phyloP scores from a whole-genome alignment of 2,113 vertebrate genomes.

The Larimichthys polyactis region DNA sequence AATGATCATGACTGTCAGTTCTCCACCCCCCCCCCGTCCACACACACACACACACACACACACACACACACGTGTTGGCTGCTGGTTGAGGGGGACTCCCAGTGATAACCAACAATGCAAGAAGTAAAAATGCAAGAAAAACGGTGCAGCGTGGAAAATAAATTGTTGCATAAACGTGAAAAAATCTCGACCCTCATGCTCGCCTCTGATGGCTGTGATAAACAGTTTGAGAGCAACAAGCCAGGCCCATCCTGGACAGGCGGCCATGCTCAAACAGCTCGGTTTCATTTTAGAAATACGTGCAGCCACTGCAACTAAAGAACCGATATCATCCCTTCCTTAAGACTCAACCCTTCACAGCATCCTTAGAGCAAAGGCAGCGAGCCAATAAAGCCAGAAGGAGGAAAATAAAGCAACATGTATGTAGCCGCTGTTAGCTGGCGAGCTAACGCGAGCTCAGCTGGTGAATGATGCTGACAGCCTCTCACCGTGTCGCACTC shows the following conservation, averaged over 20 bases:
- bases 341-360: neutral
- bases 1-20: slow-evolving; percentile 34
- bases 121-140: neutral
- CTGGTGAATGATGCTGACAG: slow-evolving; percentile 48
- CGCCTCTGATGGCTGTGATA: neutral
- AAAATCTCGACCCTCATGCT: fast-evolving
- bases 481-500: too few species aligned
- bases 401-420: slow-evolving; percentile 54
- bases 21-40: neutral
- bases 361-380: neutral
- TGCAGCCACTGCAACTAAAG: neutral
- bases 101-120: neutral
- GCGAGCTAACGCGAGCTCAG: slow-evolving; percentile 62
- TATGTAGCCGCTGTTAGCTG: slow-evolving; percentile 67
- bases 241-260: slow-evolving; percentile 65
- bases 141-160: too few species aligned
- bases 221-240: slow-evolving; percentile 69
- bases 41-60: too few species aligned
- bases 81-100: slow-evolving; percentile 7
- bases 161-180: neutral
- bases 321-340: too few species aligned
- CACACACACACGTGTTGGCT: slow-evolving; percentile 51
- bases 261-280: slow-evolving; percentile 53
- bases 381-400: neutral
- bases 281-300: neutral